A percentile compares a stretch with the other conserved stretches of the same genome.
Evolutionary conservation across 2,113 vertebrate genomes (phyloP).

Genomic region (Amblyornis subalaris): DNA sequence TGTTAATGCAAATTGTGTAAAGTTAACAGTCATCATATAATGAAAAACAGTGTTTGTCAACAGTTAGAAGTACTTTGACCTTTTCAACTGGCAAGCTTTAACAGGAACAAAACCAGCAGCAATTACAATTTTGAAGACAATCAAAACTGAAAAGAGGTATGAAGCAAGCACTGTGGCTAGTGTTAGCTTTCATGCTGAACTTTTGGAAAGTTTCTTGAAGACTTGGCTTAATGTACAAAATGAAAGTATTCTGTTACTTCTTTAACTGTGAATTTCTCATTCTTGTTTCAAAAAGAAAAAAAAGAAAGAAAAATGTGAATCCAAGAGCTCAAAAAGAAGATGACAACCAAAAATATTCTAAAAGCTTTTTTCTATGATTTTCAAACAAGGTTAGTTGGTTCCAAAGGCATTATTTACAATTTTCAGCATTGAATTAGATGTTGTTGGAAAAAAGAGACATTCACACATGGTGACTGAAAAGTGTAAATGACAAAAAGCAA

Average conservation of each 20-base stretch:
- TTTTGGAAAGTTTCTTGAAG: background rate
- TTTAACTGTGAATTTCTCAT: background rate
- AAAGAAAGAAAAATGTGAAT: background rate
- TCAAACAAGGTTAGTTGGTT: background rate
- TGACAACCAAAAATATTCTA: background rate
- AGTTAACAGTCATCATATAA: background rate
- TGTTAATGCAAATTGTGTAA: background rate
- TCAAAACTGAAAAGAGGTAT: background rate
- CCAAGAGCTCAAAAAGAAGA: background rate
- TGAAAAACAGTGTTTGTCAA: slow-evolving; percentile 2
- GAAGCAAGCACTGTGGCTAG: background rate
- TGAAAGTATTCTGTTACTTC: background rate
- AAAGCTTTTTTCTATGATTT: background rate
- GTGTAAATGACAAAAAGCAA: background rate
- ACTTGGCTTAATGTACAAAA: background rate
- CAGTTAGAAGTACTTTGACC: background rate
- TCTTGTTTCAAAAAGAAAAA: background rate
- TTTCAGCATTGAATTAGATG: background rate
- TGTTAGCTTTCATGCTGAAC: background rate
- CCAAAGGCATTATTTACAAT: background rate
- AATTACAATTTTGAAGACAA: background rate
- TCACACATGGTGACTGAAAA: background rate
- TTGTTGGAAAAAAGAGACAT: background rate
- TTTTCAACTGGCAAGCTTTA: slow-evolving; percentile 10
- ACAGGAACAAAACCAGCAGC: slow-evolving; percentile 1